Evolutionary conservation across 1,140 invertebrate species (phyloP).

Genomic region (Lamellibrachia luymesi): DNA sequence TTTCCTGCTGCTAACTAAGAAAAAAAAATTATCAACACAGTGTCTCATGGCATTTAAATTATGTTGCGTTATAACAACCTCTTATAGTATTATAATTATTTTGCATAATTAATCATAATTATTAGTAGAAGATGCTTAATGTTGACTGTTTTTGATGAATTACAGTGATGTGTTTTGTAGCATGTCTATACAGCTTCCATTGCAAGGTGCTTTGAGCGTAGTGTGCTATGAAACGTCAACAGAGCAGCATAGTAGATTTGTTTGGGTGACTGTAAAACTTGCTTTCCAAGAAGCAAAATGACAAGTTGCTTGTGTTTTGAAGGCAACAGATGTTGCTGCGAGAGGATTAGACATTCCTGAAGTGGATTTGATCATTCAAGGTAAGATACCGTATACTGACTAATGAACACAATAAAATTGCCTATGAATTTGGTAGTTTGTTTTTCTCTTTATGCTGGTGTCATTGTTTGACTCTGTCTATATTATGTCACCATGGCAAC

Average conservation of each 20-base stretch:
- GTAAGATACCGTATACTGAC: slow-evolving; percentile 62
- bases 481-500: too few relatives aligned
- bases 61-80: too few relatives aligned
- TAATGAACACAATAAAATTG: neutral
- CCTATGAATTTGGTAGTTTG: neutral
- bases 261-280: neutral
- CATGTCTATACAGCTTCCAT: neutral
- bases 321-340: slow-evolving; percentile 89
- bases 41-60: too few relatives aligned
- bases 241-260: neutral
- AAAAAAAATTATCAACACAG: too few relatives aligned
- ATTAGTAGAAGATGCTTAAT: neutral
- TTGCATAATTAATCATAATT: too few relatives aligned
- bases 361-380: slow-evolving; percentile 99
- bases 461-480: neutral
- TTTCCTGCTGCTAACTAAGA: too few relatives aligned
- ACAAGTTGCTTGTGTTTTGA: neutral
- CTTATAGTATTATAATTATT: too few relatives aligned
- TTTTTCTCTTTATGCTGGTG: neutral
- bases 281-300: neutral
- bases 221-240: neutral
- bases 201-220: neutral
- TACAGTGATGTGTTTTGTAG: neutral
- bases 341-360: slow-evolving; percentile 94
- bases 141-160: neutral